A percentile compares a stretch with the other conserved stretches of the same genome.
phyloP scores from a whole-genome alignment of 2,797 vertebrate species.

The Mergus octosetaceus region DNA sequence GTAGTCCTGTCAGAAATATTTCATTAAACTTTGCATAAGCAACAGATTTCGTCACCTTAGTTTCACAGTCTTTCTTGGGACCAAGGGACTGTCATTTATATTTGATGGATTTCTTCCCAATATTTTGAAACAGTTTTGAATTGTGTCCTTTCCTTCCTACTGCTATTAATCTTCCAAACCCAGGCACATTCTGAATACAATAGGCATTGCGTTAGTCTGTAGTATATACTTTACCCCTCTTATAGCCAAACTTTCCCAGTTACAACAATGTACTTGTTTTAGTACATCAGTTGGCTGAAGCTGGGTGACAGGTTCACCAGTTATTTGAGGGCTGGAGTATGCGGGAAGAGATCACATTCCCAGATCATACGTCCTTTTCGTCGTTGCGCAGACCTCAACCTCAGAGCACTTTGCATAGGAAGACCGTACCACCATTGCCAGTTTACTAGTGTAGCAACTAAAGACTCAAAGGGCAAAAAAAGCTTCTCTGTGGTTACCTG shows the following conservation, averaged over 20 bases:
- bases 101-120: not conserved
- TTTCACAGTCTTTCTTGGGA: not conserved
- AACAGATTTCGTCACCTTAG: not conserved
- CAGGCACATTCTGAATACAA: not conserved
- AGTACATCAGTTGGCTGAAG: not conserved
- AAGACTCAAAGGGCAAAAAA: not conserved
- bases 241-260: not conserved
- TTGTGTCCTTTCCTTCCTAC: not conserved
- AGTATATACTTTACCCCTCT: not conserved
- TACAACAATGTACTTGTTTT: not conserved
- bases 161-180: not conserved
- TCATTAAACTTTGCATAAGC: not conserved
- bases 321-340: not conserved
- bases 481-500: not conserved
- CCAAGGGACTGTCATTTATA: not conserved
- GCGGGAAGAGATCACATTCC: not conserved
- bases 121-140: conserved; percentile 8
- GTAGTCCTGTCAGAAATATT: not conserved
- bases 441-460: not conserved
- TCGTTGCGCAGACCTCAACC: fast-evolving
- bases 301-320: not conserved
- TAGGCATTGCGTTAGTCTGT: not conserved
- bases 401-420: not conserved
- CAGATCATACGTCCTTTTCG: fast-evolving
- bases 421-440: not conserved